Evolutionary conservation across 2,797 vertebrate species (phyloP).

Genomic region (Molossus alvarezi): DNA sequence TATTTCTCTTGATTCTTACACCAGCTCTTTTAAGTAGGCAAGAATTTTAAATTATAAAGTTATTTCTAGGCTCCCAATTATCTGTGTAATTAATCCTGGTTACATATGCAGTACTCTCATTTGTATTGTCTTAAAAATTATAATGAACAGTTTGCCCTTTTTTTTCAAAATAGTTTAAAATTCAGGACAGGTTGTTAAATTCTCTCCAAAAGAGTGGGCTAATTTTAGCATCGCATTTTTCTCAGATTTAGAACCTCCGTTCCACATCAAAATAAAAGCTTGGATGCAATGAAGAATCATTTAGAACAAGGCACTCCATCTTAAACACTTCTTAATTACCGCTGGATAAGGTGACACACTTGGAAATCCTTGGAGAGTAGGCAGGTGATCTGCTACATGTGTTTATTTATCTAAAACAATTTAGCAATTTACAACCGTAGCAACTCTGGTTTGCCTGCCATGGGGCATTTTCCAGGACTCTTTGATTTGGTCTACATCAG

Average conservation of each 20-base stretch:
- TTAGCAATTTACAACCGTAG: slow-evolving; percentile 83
- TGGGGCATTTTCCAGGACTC: slow-evolving; percentile 81
- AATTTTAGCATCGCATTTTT: slow-evolving; percentile 82
- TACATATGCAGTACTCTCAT: slow-evolving; percentile 80
- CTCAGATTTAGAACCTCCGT: slow-evolving; percentile 78
- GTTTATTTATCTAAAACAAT: slow-evolving; percentile 85
- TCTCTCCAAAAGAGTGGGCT: slow-evolving; percentile 81
- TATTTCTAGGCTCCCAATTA: slow-evolving; percentile 83
- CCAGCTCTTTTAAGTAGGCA: slow-evolving; percentile 75
- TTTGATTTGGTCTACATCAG: slow-evolving; percentile 77
- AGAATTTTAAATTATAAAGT: slow-evolving; percentile 81
- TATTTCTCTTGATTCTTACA: slow-evolving; percentile 70
- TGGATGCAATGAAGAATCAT: slow-evolving; percentile 73
- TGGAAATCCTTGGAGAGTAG: slow-evolving; percentile 78
- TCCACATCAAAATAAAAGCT: slow-evolving; percentile 84
- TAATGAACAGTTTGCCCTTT: slow-evolving; percentile 84
- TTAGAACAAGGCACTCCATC: slow-evolving; percentile 70
- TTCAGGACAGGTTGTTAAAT: slow-evolving; percentile 86
- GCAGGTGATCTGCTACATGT: slow-evolving; percentile 85
- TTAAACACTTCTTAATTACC: slow-evolving; percentile 81
- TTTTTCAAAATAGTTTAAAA: slow-evolving; percentile 82
- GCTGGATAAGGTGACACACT: slow-evolving; percentile 61
- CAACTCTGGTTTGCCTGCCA: slow-evolving; percentile 72
- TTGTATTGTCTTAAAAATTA: slow-evolving; percentile 83
- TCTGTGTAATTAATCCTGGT: slow-evolving; percentile 84